phyloP scores from a whole-genome alignment of 23 tunicate species.

The Aplidium turbinatum region DNA sequence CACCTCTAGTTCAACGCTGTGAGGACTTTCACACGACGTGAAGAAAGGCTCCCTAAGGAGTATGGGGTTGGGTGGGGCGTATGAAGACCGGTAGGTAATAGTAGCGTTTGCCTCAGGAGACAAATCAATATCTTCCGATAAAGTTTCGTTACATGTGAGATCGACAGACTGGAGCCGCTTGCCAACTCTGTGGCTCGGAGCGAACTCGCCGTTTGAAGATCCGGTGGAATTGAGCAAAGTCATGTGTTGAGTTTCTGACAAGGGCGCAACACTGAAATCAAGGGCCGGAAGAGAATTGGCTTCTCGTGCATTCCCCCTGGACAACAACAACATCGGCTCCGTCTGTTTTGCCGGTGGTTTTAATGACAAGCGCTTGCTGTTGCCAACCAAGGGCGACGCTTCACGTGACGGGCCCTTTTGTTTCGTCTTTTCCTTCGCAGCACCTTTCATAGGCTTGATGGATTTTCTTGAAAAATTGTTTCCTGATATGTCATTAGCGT shows the following conservation, averaged over 20 bases:
- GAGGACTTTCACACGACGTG: too few relatives aligned
- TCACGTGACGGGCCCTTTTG: not conserved
- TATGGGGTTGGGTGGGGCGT: too few relatives aligned
- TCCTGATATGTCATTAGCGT: conserved; percentile 40
- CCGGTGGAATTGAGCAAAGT: conserved; percentile 14
- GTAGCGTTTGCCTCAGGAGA: not conserved
- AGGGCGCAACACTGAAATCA: conserved; percentile 37
- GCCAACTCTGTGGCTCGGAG: not conserved
- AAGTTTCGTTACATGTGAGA: conserved; percentile 74
- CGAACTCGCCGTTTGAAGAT: not conserved
- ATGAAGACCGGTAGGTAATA: not conserved
- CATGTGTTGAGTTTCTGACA: conserved; percentile 37
- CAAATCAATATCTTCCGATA: conserved; percentile 42
- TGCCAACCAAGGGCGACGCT: not conserved
- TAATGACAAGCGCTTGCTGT: not conserved
- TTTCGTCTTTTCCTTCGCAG: not conserved
- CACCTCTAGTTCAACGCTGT: too few relatives aligned
- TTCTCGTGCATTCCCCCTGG: too few relatives aligned
- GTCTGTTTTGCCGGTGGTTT: not conserved
- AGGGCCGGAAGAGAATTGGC: too few relatives aligned
- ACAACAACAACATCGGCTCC: too few relatives aligned
- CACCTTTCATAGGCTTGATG: not conserved
- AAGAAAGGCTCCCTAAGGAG: too few relatives aligned
- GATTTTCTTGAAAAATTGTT: not conserved
- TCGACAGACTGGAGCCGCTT: conserved; percentile 50